These are phyloP conservation scores for Tenrec ecaudatus DNA, from an alignment of 2,113 vertebrate species.

Conservation along the genomic window DNA sequence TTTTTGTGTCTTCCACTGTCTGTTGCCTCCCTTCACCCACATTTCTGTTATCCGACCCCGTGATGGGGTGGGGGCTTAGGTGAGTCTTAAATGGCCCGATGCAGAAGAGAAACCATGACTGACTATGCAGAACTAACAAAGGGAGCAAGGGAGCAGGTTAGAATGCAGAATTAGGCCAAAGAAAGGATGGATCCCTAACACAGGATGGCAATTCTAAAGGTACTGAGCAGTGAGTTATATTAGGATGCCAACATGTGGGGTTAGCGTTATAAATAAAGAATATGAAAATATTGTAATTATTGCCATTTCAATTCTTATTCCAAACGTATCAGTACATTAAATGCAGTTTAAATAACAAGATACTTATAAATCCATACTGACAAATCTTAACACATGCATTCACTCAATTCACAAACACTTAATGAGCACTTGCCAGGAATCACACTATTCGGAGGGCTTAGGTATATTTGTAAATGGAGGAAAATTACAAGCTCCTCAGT, in stretches of 20 bases:
- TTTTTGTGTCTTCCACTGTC: no score
- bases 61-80: no score
- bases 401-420: slow-evolving; percentile 6
- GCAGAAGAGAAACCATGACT: neutral
- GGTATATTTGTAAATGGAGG: neutral
- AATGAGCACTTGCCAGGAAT: neutral
- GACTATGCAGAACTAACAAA: neutral
- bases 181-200: neutral
- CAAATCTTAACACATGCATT: neutral
- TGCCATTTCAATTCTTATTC: neutral
- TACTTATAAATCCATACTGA: neutral
- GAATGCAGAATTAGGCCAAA: neutral
- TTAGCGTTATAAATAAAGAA: neutral
- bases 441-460: neutral
- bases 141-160: neutral
- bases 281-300: neutral
- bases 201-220: neutral
- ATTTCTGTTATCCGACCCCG: no score
- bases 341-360: neutral
- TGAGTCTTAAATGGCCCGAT: neutral
- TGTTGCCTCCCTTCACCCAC: no score
- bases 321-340: neutral
- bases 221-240: neutral
- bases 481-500: neutral
- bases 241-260: neutral